Conservation (phyloP, 2,113 vertebrate species). For the Nettapus auritus region DNA sequence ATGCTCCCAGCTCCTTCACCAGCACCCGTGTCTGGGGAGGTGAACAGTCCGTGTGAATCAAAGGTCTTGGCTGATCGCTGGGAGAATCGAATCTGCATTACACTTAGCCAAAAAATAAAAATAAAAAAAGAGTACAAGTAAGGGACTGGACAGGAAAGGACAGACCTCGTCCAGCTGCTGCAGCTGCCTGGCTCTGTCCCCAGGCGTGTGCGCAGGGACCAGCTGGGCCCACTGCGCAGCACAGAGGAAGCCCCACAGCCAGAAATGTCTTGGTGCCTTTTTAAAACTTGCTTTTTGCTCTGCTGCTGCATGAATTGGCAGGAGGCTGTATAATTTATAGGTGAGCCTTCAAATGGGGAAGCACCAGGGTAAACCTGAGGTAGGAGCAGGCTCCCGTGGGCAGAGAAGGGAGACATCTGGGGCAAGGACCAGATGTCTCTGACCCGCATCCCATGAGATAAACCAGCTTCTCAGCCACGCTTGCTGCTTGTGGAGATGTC, state of each 20-base stretch:
- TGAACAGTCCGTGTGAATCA: not conserved
- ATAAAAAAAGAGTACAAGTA: fast-evolving
- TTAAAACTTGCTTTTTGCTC: not conserved
- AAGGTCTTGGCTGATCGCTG: fast-evolving
- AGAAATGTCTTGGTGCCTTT: not conserved
- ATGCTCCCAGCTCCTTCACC: fast-evolving
- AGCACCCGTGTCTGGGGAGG: fast-evolving
- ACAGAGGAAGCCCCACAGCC: not conserved
- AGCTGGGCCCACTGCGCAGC: not conserved
- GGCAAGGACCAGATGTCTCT: no score
- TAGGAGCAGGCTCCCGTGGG: no score
- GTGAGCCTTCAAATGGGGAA: no score
- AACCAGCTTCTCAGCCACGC: no score
- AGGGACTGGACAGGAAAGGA: not conserved
- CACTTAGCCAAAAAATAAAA: no score
- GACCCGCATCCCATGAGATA: no score
- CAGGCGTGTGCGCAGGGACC: fast-evolving
- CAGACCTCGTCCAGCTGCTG: not conserved
- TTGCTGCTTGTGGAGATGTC: no score
- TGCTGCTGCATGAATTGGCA: fast-evolving
- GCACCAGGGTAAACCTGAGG: no score
- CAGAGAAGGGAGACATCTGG: no score
- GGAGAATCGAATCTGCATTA: fast-evolving
- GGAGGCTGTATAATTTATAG: no score
- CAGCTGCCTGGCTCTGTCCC: fast-evolving